Evolutionary conservation across 2,113 vertebrate genomes (phyloP).

Genomic region (Microtus ochrogaster): DNA sequence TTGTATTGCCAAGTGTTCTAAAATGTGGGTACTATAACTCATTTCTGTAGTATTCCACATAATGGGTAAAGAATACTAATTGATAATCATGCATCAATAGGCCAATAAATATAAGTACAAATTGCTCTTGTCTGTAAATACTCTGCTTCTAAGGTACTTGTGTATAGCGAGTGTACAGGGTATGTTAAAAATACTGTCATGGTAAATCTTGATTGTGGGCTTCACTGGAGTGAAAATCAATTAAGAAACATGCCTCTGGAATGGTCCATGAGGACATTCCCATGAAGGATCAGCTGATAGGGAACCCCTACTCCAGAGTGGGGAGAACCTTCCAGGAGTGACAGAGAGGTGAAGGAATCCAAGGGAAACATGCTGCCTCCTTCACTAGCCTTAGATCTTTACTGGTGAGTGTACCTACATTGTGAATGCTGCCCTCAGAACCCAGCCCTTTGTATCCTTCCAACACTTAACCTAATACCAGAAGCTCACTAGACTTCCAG

Average conservation of each 20-base stretch:
- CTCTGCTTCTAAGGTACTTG: background rate
- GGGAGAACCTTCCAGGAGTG: too few relatives aligned
- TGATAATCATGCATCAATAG: background rate
- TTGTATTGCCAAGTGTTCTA: background rate
- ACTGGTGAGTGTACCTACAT: background rate
- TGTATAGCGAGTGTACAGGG: background rate
- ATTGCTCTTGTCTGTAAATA: background rate
- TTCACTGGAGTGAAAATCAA: background rate
- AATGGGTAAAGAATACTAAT: background rate
- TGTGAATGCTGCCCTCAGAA: background rate
- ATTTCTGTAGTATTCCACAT: background rate
- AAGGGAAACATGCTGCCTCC: background rate
- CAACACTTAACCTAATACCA: background rate
- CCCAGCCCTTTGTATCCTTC: background rate
- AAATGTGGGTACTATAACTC: background rate
- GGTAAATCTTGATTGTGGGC: background rate
- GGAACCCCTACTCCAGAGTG: background rate
- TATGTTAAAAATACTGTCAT: background rate
- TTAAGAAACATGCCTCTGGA: background rate
- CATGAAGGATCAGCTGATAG: background rate
- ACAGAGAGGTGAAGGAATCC: background rate
- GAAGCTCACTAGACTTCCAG: background rate
- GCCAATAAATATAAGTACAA: background rate
- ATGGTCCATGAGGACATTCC: background rate
- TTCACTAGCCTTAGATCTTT: background rate